These are phyloP conservation scores for Temnothorax nylanderi DNA, from an alignment of 1,140 invertebrate species.

Conservation along the genomic window DNA sequence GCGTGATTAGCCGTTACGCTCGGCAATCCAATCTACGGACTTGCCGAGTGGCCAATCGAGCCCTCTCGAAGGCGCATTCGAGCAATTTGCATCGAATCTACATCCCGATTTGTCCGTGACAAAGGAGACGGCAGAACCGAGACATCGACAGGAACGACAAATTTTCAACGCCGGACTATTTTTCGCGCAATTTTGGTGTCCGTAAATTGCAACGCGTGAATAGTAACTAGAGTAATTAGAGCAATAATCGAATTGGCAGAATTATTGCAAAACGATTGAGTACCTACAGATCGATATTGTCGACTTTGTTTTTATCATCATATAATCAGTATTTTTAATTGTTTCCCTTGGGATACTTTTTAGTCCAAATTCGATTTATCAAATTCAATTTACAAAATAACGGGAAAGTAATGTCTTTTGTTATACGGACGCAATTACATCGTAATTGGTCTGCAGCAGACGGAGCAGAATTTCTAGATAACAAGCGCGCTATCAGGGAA, in stretches of 20 bases:
- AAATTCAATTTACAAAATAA: neutral
- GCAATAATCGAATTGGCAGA: neutral
- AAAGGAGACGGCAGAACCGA: constrained; percentile 50
- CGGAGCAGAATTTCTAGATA: neutral
- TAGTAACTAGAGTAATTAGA: neutral
- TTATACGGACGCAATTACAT: neutral
- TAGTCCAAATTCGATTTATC: neutral
- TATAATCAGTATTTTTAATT: neutral
- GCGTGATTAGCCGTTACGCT: constrained; percentile 78
- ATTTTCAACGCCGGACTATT: constrained; percentile 1
- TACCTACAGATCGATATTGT: neutral
- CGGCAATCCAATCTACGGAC: constrained; percentile 80
- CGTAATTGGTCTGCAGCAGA: constrained; percentile 13
- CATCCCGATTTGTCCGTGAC: constrained; percentile 71
- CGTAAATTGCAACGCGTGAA: neutral
- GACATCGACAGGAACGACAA: neutral
- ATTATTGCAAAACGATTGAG: neutral
- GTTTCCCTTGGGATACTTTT: neutral
- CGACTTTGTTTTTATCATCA: neutral
- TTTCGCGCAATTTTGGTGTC: constrained; percentile 7
- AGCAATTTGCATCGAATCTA: constrained; percentile 81
- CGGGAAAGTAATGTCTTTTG: constrained; percentile 8
- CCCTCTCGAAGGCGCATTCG: constrained; percentile 77
- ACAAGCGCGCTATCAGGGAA: neutral
- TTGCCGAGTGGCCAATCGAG: constrained; percentile 77